Conservation (phyloP, 2,113 vertebrate genomes). For the Rhombomys opimus region DNA sequence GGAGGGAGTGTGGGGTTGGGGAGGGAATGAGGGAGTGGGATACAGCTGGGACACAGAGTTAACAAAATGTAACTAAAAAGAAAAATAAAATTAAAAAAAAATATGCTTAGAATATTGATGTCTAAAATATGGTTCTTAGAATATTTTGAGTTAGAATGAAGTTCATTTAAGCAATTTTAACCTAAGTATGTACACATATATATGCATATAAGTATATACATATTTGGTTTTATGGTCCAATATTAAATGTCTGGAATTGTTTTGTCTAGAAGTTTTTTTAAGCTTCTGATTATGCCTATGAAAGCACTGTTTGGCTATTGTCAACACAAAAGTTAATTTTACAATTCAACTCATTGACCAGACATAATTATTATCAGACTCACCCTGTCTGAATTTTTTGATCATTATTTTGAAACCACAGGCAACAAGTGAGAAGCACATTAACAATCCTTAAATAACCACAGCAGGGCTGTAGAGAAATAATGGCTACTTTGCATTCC, state of each 20-base stretch:
- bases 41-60: too few relatives aligned
- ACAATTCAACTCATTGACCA: not conserved
- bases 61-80: too few relatives aligned
- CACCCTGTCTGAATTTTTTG: not conserved
- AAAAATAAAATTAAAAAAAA: too few relatives aligned
- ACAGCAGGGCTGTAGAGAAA: not conserved
- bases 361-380: not conserved
- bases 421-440: not conserved
- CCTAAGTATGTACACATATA: not conserved
- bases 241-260: not conserved
- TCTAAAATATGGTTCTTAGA: not conserved
- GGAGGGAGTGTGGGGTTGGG: too few relatives aligned
- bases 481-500: not conserved
- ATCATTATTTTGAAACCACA: not conserved
- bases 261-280: not conserved
- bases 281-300: not conserved
- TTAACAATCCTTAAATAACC: not conserved
- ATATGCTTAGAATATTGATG: not conserved
- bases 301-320: not conserved
- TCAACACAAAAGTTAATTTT: not conserved
- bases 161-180: not conserved
- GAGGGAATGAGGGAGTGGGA: too few relatives aligned
- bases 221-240: not conserved
- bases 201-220: not conserved
- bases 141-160: not conserved